Conservation (phyloP, 2,888 invertebrate genomes). For the Drosophila nr. medialis region DNA sequence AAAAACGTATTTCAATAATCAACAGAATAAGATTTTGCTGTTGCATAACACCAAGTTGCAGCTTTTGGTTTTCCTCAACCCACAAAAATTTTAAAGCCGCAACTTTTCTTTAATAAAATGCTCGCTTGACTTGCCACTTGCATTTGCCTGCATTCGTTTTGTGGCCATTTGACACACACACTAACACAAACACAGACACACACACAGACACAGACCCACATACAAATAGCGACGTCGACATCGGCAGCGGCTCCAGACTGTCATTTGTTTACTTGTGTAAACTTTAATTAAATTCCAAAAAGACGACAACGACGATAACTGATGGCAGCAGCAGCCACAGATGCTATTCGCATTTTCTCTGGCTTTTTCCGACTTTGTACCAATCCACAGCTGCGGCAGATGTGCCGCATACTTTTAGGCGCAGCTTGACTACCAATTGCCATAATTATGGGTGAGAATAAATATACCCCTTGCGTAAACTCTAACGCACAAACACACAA, state of each 20-base stretch:
- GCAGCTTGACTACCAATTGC: conserved; percentile 64
- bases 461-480: conserved; percentile 19
- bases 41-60: conserved; percentile 35
- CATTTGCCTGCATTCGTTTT: conserved; percentile 60
- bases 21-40: conserved; percentile 50
- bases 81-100: conserved; percentile 47
- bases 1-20: conserved; percentile 54
- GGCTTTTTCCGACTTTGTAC: conserved; percentile 12
- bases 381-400: conserved; percentile 4
- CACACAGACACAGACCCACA: conserved; percentile 17
- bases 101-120: conserved; percentile 73
- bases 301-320: conserved; percentile 67
- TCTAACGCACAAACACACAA: background rate
- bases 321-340: conserved; percentile 52
- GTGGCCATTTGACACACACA: conserved; percentile 63
- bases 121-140: conserved; percentile 53
- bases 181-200: conserved; percentile 7
- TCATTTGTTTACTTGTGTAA: conserved; percentile 80
- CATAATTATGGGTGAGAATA: conserved; percentile 68
- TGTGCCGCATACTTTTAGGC: conserved; percentile 54
- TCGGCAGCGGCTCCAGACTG: conserved; percentile 70
- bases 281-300: conserved; percentile 79
- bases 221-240: conserved; percentile 25
- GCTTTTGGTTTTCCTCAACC: conserved; percentile 35
- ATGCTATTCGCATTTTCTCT: conserved; percentile 48